Conservation (phyloP, 53 echinoderm and acorn worm genomes). For the Echinarachnius parma region DNA sequence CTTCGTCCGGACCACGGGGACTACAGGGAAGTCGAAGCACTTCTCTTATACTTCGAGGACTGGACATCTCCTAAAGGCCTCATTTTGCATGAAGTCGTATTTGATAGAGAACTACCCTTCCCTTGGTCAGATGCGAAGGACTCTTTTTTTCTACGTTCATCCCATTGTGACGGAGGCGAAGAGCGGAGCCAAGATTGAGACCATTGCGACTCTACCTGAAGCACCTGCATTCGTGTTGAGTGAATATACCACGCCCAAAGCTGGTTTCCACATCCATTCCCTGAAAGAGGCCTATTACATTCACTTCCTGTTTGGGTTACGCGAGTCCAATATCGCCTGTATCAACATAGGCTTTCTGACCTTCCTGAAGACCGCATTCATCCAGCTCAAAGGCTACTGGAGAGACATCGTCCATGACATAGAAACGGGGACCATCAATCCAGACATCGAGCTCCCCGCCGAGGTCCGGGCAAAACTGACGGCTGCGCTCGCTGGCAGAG, state of each 20-base stretch:
- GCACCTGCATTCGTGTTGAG: background rate
- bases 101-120: conserved; percentile 8
- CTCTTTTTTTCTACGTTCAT: conserved; percentile 25
- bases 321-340: conserved; percentile 30
- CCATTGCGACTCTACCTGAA: background rate
- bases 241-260: background rate
- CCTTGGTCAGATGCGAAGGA: conserved; percentile 37
- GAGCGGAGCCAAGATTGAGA: conserved; percentile 20
- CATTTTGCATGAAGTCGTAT: background rate
- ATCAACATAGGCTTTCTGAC: conserved; percentile 13
- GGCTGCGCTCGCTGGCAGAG: background rate
- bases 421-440: conserved; percentile 33
- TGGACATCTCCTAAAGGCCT: too few species aligned
- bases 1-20: conserved; percentile 63
- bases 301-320: conserved; percentile 28
- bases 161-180: conserved; percentile 18
- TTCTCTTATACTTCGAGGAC: conserved; percentile 41
- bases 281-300: conserved; percentile 15
- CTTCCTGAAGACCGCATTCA: conserved; percentile 25
- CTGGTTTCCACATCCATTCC: background rate
- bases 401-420: conserved; percentile 41
- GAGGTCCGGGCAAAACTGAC: conserved; percentile 27
- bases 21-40: conserved; percentile 61
- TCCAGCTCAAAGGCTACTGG: conserved; percentile 40
- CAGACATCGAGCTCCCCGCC: conserved; percentile 19